A percentile compares a stretch with the other conserved stretches of the same genome.
These are phyloP conservation scores for Xyrauchen texanus DNA, from an alignment of 2,113 vertebrate species.

Conservation along the genomic window DNA sequence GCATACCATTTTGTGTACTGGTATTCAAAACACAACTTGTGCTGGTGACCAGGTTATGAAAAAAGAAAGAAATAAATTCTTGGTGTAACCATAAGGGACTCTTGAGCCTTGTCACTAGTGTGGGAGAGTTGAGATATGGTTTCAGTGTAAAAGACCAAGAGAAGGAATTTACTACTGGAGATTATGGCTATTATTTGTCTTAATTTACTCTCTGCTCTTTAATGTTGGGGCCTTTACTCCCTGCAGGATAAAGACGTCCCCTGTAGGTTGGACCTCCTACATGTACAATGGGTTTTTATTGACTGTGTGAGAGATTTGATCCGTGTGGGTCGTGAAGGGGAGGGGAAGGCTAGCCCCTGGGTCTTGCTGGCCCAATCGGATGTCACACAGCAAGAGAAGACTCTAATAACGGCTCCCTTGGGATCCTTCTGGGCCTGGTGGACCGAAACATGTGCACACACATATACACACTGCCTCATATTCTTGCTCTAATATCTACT, in stretches of 20 bases:
- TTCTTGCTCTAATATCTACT: constrained; percentile 48
- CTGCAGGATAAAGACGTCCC: constrained; percentile 52
- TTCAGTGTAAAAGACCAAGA: background rate
- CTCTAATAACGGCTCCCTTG: constrained; percentile 54
- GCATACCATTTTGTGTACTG: too few relatives aligned
- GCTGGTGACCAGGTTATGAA: background rate
- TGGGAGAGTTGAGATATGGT: constrained; percentile 20
- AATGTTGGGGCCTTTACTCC: constrained; percentile 43
- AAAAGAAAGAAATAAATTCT: background rate
- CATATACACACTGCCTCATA: constrained; percentile 43
- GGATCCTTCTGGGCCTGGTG: constrained; percentile 44
- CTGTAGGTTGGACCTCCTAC: constrained; percentile 44
- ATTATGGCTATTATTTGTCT: constrained; percentile 52
- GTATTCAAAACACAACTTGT: background rate
- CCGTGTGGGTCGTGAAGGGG: constrained; percentile 19
- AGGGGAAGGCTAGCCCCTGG: constrained; percentile 26
- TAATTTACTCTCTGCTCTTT: constrained; percentile 49
- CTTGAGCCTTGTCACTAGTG: background rate
- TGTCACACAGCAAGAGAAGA: constrained; percentile 52
- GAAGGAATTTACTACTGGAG: constrained; percentile 12
- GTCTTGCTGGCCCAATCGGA: constrained; percentile 46
- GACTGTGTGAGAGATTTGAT: constrained; percentile 40
- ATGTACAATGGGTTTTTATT: constrained; percentile 47
- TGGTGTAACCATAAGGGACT: background rate
- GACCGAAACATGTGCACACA: constrained; percentile 39